These are phyloP conservation scores for Drosophila nr. perissopoda DNA, from an alignment of 2,888 invertebrate species.

Conservation along the genomic window DNA sequence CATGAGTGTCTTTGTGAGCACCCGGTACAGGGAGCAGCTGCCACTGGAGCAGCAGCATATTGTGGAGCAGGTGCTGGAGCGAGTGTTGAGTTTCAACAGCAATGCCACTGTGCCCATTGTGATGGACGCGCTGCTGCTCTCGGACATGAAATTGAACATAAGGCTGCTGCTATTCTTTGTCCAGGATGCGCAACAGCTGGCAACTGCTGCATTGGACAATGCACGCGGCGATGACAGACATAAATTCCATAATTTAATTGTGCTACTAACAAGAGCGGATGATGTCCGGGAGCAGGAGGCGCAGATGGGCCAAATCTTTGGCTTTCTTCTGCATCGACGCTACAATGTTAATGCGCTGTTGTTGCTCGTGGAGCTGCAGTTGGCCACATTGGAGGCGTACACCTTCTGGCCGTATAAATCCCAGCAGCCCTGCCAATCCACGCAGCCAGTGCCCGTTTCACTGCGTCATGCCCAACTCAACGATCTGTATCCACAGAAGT, in stretches of 20 bases:
- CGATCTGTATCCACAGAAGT: conserved; percentile 58
- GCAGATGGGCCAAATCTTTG: conserved; percentile 53
- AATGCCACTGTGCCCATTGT: conserved; percentile 31
- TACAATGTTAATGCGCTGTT: conserved; percentile 55
- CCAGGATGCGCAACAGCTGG: conserved; percentile 27
- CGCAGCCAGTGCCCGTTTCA: conserved; percentile 21
- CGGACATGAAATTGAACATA: neutral
- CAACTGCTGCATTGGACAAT: neutral
- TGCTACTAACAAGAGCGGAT: conserved; percentile 24
- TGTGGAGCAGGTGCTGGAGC: conserved; percentile 21
- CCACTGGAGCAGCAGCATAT: neutral
- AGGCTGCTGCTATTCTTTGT: conserved; percentile 50
- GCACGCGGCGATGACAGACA: neutral
- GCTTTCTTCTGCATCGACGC: conserved; percentile 42
- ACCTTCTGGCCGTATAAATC: conserved; percentile 50
- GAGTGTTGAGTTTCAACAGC: neutral
- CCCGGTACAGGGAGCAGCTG: conserved; percentile 16
- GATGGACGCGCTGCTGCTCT: conserved; percentile 14
- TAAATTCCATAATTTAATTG: conserved; percentile 38
- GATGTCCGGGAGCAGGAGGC: neutral
- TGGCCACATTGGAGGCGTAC: conserved; percentile 12
- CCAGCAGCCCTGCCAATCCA: conserved; percentile 23
- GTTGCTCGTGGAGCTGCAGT: conserved; percentile 14
- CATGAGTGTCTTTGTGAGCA: conserved; percentile 44
- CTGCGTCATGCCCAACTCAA: neutral